A percentile compares a stretch with the other conserved stretches of the same genome.
Evolutionary conservation across 2,888 invertebrate species (phyloP).

Genomic region (Ophonus ardosiacus): DNA sequence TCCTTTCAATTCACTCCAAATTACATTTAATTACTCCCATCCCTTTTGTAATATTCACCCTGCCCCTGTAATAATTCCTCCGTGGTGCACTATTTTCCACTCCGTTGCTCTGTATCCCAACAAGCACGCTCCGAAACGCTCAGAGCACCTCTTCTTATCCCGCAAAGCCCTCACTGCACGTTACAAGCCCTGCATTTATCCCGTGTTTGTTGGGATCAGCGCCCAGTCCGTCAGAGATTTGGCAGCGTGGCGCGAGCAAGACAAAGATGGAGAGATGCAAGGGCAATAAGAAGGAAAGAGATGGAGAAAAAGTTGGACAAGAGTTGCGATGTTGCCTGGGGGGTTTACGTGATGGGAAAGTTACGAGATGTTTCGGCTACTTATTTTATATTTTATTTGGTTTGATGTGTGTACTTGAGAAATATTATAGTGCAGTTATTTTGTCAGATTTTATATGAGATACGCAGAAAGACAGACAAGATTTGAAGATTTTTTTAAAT

Average conservation of each 20-base stretch:
- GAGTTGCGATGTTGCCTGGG: not conserved
- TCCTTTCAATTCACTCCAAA: not conserved
- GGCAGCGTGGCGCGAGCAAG: not conserved
- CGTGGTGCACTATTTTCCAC: not conserved
- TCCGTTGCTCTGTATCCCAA: not conserved
- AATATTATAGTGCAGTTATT: conserved; percentile 7
- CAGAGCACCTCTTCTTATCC: not conserved
- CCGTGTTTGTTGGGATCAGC: conserved; percentile 38
- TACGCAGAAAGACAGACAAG: too few species aligned
- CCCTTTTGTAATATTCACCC: not conserved
- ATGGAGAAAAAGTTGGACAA: not conserved
- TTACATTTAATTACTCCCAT: not conserved
- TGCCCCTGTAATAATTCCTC: not conserved
- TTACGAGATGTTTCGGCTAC: conserved; percentile 26
- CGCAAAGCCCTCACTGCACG: conserved; percentile 7
- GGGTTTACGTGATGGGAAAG: conserved; percentile 32
- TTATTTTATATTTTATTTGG: conserved; percentile 36
- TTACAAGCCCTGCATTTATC: conserved; percentile 41
- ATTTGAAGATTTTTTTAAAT: too few species aligned
- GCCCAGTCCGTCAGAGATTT: conserved; percentile 31
- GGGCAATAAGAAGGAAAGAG: not conserved
- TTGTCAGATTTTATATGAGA: too few species aligned
- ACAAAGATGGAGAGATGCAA: conserved; percentile 17
- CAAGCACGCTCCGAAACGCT: not conserved
- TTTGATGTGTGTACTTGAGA: conserved; percentile 6